These are phyloP conservation scores for Montipora cactus DNA, from an alignment of 64 coral and sea anemone species.

Conservation along the genomic window DNA sequence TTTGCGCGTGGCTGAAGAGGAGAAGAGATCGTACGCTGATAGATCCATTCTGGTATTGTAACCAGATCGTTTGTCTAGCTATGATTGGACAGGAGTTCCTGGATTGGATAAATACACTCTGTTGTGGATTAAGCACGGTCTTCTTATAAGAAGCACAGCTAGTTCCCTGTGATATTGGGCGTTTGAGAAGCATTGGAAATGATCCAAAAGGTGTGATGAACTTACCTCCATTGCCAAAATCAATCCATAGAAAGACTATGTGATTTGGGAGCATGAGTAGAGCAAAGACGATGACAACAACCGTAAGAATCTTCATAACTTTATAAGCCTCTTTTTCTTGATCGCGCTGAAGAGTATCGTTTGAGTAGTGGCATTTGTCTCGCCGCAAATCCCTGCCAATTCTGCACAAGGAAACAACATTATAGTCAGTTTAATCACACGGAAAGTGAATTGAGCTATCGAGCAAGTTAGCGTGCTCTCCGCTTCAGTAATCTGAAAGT, in stretches of 20 bases:
- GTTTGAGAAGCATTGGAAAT: neutral
- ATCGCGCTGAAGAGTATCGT: slow-evolving; percentile 79
- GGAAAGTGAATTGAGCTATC: no score
- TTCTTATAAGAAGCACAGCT: no score
- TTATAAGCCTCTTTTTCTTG: slow-evolving; percentile 90
- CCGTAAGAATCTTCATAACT: slow-evolving; percentile 86
- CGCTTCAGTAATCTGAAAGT: no score
- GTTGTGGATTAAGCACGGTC: no score
- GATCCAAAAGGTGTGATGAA: neutral
- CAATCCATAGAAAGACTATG: slow-evolving; percentile 71
- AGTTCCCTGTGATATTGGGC: neutral
- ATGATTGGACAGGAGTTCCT: no score
- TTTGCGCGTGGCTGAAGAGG: no score
- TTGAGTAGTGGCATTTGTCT: slow-evolving; percentile 89
- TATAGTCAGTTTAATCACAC: neutral
- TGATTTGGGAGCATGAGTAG: slow-evolving; percentile 91
- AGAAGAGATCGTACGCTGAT: no score
- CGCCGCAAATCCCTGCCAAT: slow-evolving; percentile 86
- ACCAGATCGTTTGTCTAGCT: no score
- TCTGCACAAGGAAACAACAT: slow-evolving; percentile 32
- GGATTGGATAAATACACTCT: no score
- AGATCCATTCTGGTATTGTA: no score
- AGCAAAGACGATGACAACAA: slow-evolving; percentile 86
- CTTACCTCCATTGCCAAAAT: slow-evolving; percentile 86
- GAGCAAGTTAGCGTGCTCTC: no score